A percentile compares a stretch with the other conserved stretches of the same genome.
Conservation (phyloP, 2,797 vertebrate genomes). For the Takifugu ocellatus region DNA sequence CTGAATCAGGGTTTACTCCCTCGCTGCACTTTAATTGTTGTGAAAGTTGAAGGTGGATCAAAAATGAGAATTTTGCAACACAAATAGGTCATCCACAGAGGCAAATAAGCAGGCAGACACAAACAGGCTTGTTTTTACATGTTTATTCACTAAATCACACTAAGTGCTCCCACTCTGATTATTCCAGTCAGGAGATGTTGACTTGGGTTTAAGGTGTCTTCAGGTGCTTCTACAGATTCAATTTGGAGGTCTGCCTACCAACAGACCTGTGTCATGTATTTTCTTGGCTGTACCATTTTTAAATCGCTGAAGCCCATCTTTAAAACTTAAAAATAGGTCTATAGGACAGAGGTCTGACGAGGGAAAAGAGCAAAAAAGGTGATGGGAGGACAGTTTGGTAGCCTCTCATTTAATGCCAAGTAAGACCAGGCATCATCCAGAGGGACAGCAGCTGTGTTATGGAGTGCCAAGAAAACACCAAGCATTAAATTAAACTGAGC, state of each 20-base stretch:
- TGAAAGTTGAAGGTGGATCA: neutral
- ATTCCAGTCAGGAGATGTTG: conserved; percentile 35
- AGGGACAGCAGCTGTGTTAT: conserved; percentile 25
- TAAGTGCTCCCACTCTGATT: conserved; percentile 80
- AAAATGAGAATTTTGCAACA: neutral
- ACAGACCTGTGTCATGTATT: conserved; percentile 14
- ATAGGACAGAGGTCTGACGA: conserved; percentile 33
- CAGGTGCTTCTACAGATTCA: conserved; percentile 18
- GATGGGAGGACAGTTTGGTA: conserved; percentile 21
- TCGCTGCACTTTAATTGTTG: conserved; percentile 18
- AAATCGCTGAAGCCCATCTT: conserved; percentile 35
- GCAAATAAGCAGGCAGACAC: conserved; percentile 22
- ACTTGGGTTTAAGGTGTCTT: conserved; percentile 13
- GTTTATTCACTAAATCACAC: conserved; percentile 83
- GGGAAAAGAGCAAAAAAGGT: conserved; percentile 37
- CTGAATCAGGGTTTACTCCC: conserved; percentile 28
- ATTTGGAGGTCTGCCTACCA: conserved; percentile 21
- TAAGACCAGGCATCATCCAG: conserved; percentile 19
- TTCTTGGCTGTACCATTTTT: conserved; percentile 31
- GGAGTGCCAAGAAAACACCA: conserved; percentile 46
- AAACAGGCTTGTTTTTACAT: conserved; percentile 57
- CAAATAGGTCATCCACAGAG: neutral
- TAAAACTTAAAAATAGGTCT: conserved; percentile 22
- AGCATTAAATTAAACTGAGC: conserved; percentile 50
- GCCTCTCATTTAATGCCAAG: conserved; percentile 11